These are phyloP conservation scores for Lepeophtheirus salmonis DNA, from an alignment of 1,140 invertebrate species.

Conservation along the genomic window DNA sequence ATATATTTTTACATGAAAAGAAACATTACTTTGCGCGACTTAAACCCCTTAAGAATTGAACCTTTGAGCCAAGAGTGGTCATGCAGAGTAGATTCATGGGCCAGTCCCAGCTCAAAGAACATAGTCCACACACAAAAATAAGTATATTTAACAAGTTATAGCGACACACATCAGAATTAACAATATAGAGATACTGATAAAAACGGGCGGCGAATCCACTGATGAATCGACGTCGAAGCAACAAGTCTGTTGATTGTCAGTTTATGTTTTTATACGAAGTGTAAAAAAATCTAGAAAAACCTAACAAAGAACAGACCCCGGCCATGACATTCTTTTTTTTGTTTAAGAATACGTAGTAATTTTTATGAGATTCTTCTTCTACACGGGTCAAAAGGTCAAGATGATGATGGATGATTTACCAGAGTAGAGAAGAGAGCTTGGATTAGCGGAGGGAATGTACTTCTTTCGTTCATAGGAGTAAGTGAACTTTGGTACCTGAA, in stretches of 20 bases:
- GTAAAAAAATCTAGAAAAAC: background rate
- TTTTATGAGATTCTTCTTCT: background rate
- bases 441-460: background rate
- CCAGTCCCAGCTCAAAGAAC: background rate
- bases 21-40: too few relatives aligned
- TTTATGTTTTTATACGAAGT: background rate
- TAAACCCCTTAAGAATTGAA: too few relatives aligned
- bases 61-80: background rate
- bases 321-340: background rate
- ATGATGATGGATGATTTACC: background rate
- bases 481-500: background rate
- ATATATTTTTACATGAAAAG: too few relatives aligned
- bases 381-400: background rate
- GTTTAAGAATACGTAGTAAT: background rate
- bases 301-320: conserved; percentile 9
- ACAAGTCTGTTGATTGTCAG: conserved; percentile 18
- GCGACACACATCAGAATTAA: background rate
- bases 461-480: conserved; percentile 12
- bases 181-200: background rate
- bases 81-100: background rate
- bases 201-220: background rate
- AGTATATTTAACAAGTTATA: background rate
- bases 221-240: too few relatives aligned
- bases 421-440: background rate
- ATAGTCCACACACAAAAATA: background rate